Evolutionary conservation across 1,140 invertebrate genomes (phyloP), one percentile per base, ranked within the genome.

Genomic region (Doryteuthis pealeii): DNA sequence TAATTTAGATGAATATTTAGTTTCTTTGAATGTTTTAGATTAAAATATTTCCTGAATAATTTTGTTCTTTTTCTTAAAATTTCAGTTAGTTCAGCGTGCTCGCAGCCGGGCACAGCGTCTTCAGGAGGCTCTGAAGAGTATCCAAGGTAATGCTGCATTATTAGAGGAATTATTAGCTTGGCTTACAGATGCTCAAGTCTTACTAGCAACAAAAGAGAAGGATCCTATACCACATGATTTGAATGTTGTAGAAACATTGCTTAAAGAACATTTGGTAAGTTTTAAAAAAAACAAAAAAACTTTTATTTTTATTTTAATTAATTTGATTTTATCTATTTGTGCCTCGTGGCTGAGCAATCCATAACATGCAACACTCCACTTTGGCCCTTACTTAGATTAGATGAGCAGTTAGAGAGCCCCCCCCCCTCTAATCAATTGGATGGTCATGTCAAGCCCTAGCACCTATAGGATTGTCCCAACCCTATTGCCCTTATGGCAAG

Each of bases 91-190:
- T 76, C 83, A 83, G 31, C 78, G 86, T 72, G 81, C 85, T 0
- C 80, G 83, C 43, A 94, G 96, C 87, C 91, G 96, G 58, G 93
- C 95, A 75, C 91, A 93, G 79, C 93, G 95, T 86, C 90, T 99
- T 70, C 92, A 96, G 76, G 94, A 97, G 28, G 90, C 90, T 2
- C 87, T 92, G 8, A 86, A 88, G 45, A 90, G 90, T 73, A 88
- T 92, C 45, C 83, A 85, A 70, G 86, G 85, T 32, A 86, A 87
- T 75, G 89, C 91, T 62, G 90, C 90, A 30, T 91, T 95, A 40
- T 90, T 99, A 72, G 96, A 98, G 84, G 96, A 99, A 87, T 90
- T 99, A 18, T 90, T 99, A 54, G 92, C 93, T 22, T 98, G 96
- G 96, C 90, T 99, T 30, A 92, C 92, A 74, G 93, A 94, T 71